Conservation (phyloP, 2,888 invertebrate species). For the Alitta virens region DNA sequence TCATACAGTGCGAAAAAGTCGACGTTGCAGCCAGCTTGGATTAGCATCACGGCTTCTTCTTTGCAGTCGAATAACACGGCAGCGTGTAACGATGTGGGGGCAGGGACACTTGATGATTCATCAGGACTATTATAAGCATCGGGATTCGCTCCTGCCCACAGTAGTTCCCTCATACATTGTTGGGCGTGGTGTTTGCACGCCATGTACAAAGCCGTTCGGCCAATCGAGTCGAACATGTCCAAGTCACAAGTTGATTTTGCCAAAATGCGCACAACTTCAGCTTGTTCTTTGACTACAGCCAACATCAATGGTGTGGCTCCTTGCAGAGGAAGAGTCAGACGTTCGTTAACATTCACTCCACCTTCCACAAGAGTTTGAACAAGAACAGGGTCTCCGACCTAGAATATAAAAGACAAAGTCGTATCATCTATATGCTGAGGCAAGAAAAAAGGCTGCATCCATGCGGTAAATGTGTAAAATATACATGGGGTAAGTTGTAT, state of each 20-base stretch:
- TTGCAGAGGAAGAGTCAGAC: not conserved
- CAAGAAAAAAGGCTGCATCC: too few relatives aligned
- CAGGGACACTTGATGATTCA: not conserved
- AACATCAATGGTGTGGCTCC: not conserved
- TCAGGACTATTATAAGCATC: not conserved
- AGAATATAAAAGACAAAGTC: too few relatives aligned
- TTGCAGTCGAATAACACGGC: not conserved
- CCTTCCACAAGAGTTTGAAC: not conserved
- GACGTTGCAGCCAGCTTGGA: not conserved
- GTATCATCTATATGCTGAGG: too few relatives aligned
- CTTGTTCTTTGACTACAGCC: not conserved
- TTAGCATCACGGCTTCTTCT: not conserved
- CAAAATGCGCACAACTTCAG: not conserved
- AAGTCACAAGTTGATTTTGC: not conserved
- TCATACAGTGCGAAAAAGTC: not conserved
- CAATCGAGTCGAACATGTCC: slow-evolving; percentile 1
- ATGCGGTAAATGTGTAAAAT: too few relatives aligned
- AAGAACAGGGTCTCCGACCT: not conserved
- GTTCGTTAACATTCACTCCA: not conserved
- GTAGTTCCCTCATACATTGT: not conserved
- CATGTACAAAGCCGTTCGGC: not conserved
- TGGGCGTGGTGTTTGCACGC: not conserved
- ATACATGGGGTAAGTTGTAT: too few relatives aligned
- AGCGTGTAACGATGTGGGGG: not conserved
- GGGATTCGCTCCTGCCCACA: not conserved